Evolutionary conservation across 2,888 invertebrate species (phyloP).

Genomic region (Metellina segmentata): DNA sequence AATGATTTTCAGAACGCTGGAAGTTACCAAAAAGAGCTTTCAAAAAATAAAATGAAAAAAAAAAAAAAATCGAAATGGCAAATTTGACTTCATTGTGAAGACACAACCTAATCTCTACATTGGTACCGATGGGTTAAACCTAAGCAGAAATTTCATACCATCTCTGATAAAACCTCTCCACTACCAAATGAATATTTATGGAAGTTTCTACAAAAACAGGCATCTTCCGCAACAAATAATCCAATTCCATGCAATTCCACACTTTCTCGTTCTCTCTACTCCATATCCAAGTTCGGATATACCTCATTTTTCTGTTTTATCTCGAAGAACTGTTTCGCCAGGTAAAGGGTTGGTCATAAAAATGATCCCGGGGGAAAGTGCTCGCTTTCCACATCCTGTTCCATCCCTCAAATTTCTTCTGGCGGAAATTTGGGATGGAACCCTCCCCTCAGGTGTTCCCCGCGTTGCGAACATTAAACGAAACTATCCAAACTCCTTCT

Average conservation of each 20-base stretch:
- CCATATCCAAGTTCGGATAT: neutral
- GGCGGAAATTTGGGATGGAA: slow-evolving; percentile 34
- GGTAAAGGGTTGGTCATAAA: slow-evolving; percentile 32
- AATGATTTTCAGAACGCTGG: too few species aligned
- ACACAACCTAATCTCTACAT: too few species aligned
- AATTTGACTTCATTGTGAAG: too few species aligned
- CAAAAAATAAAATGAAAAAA: too few species aligned
- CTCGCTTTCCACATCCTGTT: slow-evolving; percentile 19
- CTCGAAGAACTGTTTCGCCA: neutral
- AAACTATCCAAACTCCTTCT: too few species aligned
- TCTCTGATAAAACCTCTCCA: too few species aligned
- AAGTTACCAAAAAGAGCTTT: too few species aligned
- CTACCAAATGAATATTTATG: neutral
- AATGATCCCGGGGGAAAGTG: slow-evolving; percentile 20
- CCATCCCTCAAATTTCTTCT: neutral
- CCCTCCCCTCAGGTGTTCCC: neutral
- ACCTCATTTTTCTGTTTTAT: neutral
- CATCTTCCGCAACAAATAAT: neutral
- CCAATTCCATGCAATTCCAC: neutral
- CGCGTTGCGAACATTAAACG: neutral
- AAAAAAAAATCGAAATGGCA: too few species aligned
- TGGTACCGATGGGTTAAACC: too few species aligned
- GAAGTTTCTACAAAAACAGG: neutral
- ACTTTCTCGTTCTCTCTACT: neutral
- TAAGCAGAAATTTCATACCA: too few species aligned